phyloP scores from a whole-genome alignment of 2,888 invertebrate genomes.

The Hecatera dysodea region DNA sequence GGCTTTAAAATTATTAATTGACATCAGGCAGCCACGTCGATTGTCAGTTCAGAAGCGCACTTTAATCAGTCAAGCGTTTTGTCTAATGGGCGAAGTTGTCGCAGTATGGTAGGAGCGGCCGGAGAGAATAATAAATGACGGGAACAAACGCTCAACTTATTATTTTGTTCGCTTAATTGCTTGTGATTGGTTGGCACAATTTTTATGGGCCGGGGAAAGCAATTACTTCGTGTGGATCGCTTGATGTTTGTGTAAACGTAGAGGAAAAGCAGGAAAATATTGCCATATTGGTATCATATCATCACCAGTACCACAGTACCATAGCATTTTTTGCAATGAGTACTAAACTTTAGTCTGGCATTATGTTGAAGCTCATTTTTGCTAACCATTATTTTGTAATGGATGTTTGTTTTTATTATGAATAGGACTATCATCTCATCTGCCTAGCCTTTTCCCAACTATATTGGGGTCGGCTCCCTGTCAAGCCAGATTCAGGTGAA shows the following conservation, averaged over 20 bases:
- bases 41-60: slow-evolving; percentile 53
- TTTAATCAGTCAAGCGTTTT: slow-evolving; percentile 45
- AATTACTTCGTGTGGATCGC: background rate
- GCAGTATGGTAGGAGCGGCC: background rate
- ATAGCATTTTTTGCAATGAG: no score
- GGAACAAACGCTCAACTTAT: slow-evolving; percentile 29
- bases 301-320: no score
- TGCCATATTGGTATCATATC: background rate
- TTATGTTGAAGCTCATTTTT: background rate
- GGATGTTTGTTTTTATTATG: no score
- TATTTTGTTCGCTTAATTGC: slow-evolving; percentile 33
- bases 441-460: no score
- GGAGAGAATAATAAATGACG: slow-evolving; percentile 23
- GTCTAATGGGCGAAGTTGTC: slow-evolving; percentile 43
- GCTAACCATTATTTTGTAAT: no score
- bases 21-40: background rate
- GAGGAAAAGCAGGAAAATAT: background rate
- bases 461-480: no score
- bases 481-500: no score
- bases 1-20: slow-evolving; percentile 3
- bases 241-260: background rate
- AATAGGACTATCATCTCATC: no score
- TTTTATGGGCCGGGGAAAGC: background rate
- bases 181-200: slow-evolving; percentile 14
- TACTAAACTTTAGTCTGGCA: no score